Percentiles rank a stretch among this genome's conserved stretches.
Evolutionary conservation across 2,113 vertebrate species (phyloP).

Genomic region (Erpornis zantholeuca): DNA sequence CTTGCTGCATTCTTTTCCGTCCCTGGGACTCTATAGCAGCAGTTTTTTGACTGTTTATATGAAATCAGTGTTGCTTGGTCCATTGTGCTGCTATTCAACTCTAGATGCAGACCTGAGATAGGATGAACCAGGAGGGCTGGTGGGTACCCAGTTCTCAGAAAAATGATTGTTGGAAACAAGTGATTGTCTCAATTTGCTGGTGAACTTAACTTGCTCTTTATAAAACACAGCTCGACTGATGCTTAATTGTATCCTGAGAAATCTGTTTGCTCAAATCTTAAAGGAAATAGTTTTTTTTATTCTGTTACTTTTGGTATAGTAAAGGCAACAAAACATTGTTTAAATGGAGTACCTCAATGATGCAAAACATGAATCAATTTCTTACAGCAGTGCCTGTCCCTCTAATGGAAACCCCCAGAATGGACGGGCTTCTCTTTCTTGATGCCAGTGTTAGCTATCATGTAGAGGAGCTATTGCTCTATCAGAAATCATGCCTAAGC

Average conservation of each 20-base stretch:
- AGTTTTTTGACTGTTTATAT: neutral
- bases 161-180: neutral
- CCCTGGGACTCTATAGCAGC: too few species aligned
- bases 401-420: slow-evolving; percentile 59
- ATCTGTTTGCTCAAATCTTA: neutral
- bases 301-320: neutral
- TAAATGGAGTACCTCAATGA: slow-evolving; percentile 47
- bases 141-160: neutral
- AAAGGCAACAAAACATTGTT: neutral
- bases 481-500: slow-evolving; percentile 57
- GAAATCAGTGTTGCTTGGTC: neutral
- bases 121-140: neutral
- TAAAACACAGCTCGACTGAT: neutral
- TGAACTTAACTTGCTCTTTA: neutral
- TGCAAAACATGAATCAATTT: slow-evolving; percentile 61
- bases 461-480: slow-evolving; percentile 70
- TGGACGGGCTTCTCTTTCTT: slow-evolving; percentile 37
- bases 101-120: neutral
- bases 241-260: neutral
- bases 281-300: slow-evolving; percentile 14
- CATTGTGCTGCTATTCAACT: neutral
- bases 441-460: slow-evolving; percentile 58
- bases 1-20: too few species aligned
- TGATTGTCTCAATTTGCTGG: neutral
- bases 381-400: slow-evolving; percentile 8